A percentile compares a stretch with the other conserved stretches of the same genome.
These are phyloP conservation scores for Eclectus roratus DNA, from an alignment of 2,113 vertebrate genomes.

Conservation along the genomic window DNA sequence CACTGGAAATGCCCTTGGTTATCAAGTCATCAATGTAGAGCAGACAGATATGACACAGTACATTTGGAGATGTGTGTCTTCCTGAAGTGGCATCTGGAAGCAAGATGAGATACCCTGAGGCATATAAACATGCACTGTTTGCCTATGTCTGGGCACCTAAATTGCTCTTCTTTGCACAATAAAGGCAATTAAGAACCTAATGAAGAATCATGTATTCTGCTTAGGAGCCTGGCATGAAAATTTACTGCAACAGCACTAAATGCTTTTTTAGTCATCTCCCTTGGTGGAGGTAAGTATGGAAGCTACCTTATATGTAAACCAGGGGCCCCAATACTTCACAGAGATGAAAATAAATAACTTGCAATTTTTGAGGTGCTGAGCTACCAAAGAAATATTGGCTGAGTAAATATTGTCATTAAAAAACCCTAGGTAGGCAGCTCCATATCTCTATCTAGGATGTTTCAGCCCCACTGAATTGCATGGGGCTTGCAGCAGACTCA, in stretches of 20 bases:
- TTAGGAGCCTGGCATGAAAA: not conserved
- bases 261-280: not conserved
- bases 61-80: not conserved
- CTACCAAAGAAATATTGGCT: not conserved
- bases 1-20: not conserved
- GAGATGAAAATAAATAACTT: not conserved
- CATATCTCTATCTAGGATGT: accelerated
- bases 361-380: not conserved
- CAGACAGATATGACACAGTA: not conserved
- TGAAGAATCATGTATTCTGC: not conserved
- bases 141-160: no score
- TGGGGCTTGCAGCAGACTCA: not conserved
- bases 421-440: not conserved
- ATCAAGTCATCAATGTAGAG: not conserved
- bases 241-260: not conserved
- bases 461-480: not conserved
- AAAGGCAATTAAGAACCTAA: not conserved
- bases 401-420: not conserved
- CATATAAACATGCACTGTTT: not conserved
- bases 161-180: not conserved
- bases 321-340: not conserved
- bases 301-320: not conserved
- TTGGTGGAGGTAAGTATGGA: not conserved
- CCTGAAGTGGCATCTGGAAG: not conserved
- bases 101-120: not conserved